phyloP scores from a whole-genome alignment of 2,797 vertebrate species.

The Chrysolophus pictus region DNA sequence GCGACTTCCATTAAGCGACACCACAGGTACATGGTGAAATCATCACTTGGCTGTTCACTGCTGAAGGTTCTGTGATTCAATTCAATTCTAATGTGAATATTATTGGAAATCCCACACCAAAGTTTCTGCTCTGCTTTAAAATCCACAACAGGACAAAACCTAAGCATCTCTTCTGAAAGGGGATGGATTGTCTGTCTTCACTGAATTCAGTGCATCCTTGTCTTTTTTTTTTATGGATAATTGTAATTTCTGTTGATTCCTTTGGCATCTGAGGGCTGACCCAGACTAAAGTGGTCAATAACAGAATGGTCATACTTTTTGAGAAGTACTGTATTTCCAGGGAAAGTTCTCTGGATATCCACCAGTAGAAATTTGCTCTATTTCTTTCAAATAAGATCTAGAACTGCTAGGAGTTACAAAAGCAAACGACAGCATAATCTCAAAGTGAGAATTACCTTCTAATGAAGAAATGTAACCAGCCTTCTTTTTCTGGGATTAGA shows the following conservation, averaged over 20 bases:
- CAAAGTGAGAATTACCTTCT: conserved; percentile 1
- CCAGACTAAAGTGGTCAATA: neutral
- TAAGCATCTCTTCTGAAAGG: neutral
- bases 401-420: neutral
- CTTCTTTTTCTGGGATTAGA: neutral
- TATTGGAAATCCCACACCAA: neutral
- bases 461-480: neutral
- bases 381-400: conserved; percentile 9
- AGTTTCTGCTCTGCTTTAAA: neutral
- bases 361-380: neutral
- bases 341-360: neutral
- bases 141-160: neutral
- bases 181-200: neutral
- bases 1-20: neutral
- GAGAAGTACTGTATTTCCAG: neutral
- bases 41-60: neutral
- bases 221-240: neutral
- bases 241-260: neutral
- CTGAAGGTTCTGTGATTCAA: neutral
- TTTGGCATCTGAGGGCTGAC: neutral
- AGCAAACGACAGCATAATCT: neutral
- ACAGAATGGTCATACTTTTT: neutral
- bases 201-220: neutral
- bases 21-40: neutral
- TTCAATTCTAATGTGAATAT: neutral